Base-by-base conservation (phyloP, 2,797 vertebrate genomes). In the Diplodus sargus region DNA sequence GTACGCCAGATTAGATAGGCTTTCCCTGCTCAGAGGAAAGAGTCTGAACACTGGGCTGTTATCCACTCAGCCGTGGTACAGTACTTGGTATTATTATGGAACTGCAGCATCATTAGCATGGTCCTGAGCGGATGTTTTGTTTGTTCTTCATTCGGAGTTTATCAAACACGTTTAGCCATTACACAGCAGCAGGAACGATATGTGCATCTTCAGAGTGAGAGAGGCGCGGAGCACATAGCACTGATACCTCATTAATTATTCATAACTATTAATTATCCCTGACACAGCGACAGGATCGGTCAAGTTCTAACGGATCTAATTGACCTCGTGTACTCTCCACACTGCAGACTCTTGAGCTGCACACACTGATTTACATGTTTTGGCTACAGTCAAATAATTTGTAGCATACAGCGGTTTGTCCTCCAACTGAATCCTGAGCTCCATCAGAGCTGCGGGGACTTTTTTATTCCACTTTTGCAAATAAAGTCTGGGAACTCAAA, bases 201-300 rank as follows among this genome's bases (percentile, higher is more conserved):
- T 49, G 52, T 22, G 11, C 43, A 16, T 63, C 58, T 68, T 43
- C 42, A 65, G 28, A 67, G 51, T 17, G 34, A 52, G 52, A 59
- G 30, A 52, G 34, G 25, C 12, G 48, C 51, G 64, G 25, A 47
- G 5, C 6, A 39, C 39, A 39, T 10, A 39, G 39, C 39, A 39
- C 10, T 1, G 39, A 3, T 39, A 39, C 39, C 23, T 52, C 17
- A 74, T 74, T 22, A 51, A 74, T 58, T 69, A 73, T 62, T 74
- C 65, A 69, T 25, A 48, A 56, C 57, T 66, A 39, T 68, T 73
- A 79, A 79, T 74, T 79, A 79, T 57, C 63, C 51, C 49, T 28
- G 70, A 74, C 49, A 66, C 54, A 34, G 56, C 2, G 14, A 56
- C 62, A 56, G 39, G 43, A 63, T 77, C 18, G 10, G 60, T 57